Evolutionary conservation across 2,888 invertebrate species (phyloP).

Genomic region (Nymphalis urticae): DNA sequence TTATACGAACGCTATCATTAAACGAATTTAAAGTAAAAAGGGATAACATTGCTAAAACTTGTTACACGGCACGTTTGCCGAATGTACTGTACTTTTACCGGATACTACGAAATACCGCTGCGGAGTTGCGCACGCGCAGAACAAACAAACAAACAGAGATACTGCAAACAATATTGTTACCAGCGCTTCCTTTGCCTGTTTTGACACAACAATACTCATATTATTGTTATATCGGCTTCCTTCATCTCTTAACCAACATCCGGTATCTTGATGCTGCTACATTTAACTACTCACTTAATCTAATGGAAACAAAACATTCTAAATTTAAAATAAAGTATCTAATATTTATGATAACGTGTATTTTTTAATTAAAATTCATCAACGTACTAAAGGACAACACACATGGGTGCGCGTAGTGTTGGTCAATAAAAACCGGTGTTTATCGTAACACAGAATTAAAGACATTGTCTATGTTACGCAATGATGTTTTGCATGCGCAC

Average conservation of each 20-base stretch:
- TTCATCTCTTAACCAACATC: slow-evolving; percentile 32
- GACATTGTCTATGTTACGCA: slow-evolving; percentile 40
- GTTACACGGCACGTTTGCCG: not conserved
- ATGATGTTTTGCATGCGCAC: slow-evolving; percentile 37
- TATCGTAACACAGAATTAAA: slow-evolving; percentile 38
- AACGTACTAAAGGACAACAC: slow-evolving; percentile 18
- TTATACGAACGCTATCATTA: slow-evolving; percentile 9
- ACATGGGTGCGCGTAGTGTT: slow-evolving; percentile 26
- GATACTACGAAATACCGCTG: slow-evolving; percentile 51
- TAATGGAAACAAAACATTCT: not conserved
- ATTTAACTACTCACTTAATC: not conserved
- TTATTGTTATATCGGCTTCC: slow-evolving; percentile 36
- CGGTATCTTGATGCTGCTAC: slow-evolving; percentile 11
- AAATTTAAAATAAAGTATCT: not conserved
- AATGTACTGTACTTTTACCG: slow-evolving; percentile 40
- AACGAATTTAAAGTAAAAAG: not conserved
- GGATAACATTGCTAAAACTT: not conserved
- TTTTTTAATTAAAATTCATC: not conserved
- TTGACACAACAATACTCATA: slow-evolving; percentile 35
- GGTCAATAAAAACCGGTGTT: slow-evolving; percentile 41
- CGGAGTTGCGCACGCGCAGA: slow-evolving; percentile 51
- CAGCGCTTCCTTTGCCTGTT: slow-evolving; percentile 49
- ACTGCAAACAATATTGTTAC: slow-evolving; percentile 43
- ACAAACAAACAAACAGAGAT: slow-evolving; percentile 50
- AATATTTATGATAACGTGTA: not conserved